Base-by-base conservation (phyloP, 2,113 vertebrate species). In the Lipophrys pholis region DNA sequence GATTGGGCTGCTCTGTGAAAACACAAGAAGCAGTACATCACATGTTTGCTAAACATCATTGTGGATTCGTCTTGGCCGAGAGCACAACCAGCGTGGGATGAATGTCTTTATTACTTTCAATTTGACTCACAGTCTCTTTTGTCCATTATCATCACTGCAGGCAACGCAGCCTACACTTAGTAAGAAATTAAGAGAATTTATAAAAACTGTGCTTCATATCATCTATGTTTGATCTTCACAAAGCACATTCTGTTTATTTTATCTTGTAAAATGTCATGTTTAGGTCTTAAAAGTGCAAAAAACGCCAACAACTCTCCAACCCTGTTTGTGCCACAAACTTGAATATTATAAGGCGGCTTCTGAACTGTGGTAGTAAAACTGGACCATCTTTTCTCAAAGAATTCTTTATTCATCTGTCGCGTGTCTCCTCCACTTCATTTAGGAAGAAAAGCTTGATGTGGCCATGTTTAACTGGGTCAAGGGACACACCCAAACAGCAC, bases 301-400 rank as follows among this genome's bases (percentile, higher is more conserved):
- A 35, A n/a, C 42, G 11, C 0, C 7, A 39, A 6, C 6, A 9
- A n/a, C 38, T 72, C 42, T 8, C 12, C 36, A 50, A 6, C 7
- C 11, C 14, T 39, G 3, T 12, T 41, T 66, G 0, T 40, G 14
- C 2, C 3, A 8, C 8, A 2, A 43, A 61, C 12, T 14, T 36
- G 7, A 1, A 15, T 21, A 16, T 67, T 7, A 8, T 8, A 49
- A 8, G 54, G 16, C 50, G 54, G 7, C 46, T 15, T 45, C 56
- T 54, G 8, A 65, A 35, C 6, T 62, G 50, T 38, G 38, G 5
- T 59, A 59, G 64, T 72, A 21, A 59, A 76, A 21, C 12, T 57
- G 10, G 14, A 52, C 60, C 39, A 14, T 65, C 49, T 53, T 75
- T 15, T 65, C 1, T 64, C n/a, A 49, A 46, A n/a, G 16, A 46